phyloP scores from a whole-genome alignment of 1,140 invertebrate species.

The Zaprionus camerounensis region DNA sequence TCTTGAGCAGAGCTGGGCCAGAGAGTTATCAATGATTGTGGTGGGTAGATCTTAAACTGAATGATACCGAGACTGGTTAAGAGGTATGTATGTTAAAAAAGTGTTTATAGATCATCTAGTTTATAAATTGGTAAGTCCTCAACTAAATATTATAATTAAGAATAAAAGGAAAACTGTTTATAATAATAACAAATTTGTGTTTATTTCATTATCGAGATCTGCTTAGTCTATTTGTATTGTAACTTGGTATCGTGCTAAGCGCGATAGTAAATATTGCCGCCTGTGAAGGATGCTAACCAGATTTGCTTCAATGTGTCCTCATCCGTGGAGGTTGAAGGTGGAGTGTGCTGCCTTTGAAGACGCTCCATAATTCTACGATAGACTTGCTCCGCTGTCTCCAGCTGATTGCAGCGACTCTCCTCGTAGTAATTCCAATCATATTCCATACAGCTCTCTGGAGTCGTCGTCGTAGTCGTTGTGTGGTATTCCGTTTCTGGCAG shows the following conservation, averaged over 20 bases:
- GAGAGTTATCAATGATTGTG: background rate
- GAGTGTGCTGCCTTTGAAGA: slow-evolving; percentile 15
- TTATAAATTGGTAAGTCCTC: background rate
- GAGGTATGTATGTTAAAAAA: background rate
- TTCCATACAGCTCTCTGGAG: slow-evolving; percentile 2
- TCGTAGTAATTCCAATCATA: slow-evolving; percentile 30
- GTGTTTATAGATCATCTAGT: background rate
- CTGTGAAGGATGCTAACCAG: slow-evolving; percentile 67
- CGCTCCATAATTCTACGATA: slow-evolving; percentile 54
- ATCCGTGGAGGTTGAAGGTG: background rate
- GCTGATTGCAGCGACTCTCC: slow-evolving; percentile 51
- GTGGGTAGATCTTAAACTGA: background rate
- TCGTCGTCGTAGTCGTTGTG: background rate
- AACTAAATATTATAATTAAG: background rate
- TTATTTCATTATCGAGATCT: background rate
- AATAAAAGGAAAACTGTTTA: background rate
- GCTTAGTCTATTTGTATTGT: background rate
- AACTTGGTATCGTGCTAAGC: slow-evolving; percentile 21
- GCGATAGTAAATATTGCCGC: slow-evolving; percentile 53
- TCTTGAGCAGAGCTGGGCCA: background rate
- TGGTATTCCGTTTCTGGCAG: slow-evolving; percentile 50
- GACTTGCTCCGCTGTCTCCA: slow-evolving; percentile 49
- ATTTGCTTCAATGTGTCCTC: slow-evolving; percentile 46
- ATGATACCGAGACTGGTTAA: background rate
- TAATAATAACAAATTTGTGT: slow-evolving; percentile 4